Percentiles rank a stretch among this genome's conserved stretches.
Evolutionary conservation across 1,140 invertebrate species (phyloP).

Genomic region (Diabrotica virgifera): DNA sequence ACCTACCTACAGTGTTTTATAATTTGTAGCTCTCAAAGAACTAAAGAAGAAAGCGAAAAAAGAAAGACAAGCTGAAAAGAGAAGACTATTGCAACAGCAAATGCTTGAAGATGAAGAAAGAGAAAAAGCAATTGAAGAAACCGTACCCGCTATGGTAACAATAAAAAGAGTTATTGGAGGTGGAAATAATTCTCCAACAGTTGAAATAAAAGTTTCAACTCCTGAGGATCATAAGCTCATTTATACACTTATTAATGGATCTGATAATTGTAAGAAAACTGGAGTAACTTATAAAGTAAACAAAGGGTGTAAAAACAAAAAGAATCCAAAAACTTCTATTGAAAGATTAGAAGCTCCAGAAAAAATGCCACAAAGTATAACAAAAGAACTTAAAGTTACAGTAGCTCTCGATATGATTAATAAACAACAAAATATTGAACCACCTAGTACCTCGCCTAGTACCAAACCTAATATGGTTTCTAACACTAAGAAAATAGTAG

Average conservation of each 20-base stretch:
- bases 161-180: conserved; percentile 67
- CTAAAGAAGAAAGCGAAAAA: conserved; percentile 34
- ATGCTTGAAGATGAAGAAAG: conserved; percentile 10
- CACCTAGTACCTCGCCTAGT: neutral
- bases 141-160: conserved; percentile 62
- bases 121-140: conserved; percentile 40
- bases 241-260: conserved; percentile 70
- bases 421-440: conserved; percentile 5
- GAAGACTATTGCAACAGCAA: conserved; percentile 11
- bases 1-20: neutral
- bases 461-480: conserved; percentile 25
- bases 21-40: conserved; percentile 13
- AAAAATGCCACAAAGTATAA: conserved; percentile 25
- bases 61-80: conserved; percentile 28
- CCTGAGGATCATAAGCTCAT: conserved; percentile 71
- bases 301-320: conserved; percentile 19
- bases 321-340: conserved; percentile 37
- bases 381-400: conserved; percentile 33
- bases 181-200: conserved; percentile 64
- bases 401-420: conserved; percentile 28
- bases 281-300: neutral
- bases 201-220: conserved; percentile 72
- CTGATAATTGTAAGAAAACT: conserved; percentile 36
- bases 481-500: conserved; percentile 53
- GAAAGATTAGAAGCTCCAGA: conserved; percentile 29